These are phyloP conservation scores for Phenganax stokvisi DNA, from an alignment of 92 coral and sea anemone genomes.

Conservation along the genomic window DNA sequence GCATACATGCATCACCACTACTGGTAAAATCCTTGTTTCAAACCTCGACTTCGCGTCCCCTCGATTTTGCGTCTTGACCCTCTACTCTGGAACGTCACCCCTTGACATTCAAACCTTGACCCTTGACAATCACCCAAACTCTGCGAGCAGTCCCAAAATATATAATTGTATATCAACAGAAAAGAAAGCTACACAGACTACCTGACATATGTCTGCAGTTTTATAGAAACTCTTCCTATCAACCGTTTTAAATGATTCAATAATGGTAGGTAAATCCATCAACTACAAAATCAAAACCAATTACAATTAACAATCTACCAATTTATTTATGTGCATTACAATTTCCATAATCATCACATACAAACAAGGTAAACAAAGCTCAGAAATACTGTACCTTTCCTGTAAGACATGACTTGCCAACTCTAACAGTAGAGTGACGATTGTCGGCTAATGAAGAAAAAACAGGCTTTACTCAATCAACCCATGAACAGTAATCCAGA, in stretches of 20 bases:
- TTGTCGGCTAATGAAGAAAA: constrained; percentile 60
- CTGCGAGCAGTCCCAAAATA: too few relatives aligned
- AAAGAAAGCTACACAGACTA: constrained; percentile 22
- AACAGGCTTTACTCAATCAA: not conserved
- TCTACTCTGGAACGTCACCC: too few relatives aligned
- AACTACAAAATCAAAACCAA: constrained; percentile 49
- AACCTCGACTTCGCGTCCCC: too few relatives aligned
- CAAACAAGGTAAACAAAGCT: not conserved
- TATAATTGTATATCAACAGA: too few relatives aligned
- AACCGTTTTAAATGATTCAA: constrained; percentile 91
- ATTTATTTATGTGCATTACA: not conserved
- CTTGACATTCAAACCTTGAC: too few relatives aligned
- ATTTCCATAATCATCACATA: not conserved
- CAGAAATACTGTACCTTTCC: constrained; percentile 60
- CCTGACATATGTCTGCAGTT: constrained; percentile 98
- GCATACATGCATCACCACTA: too few relatives aligned
- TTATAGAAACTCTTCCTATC: constrained; percentile 90
- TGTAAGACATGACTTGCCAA: constrained; percentile 78
- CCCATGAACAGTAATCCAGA: too few relatives aligned
- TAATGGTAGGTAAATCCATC: constrained; percentile 75
- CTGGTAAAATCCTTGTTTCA: too few relatives aligned
- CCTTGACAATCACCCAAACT: too few relatives aligned
- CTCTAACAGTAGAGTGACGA: constrained; percentile 93
- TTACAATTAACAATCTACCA: not conserved
- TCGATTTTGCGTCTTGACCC: too few relatives aligned